phyloP scores from a whole-genome alignment of 2,113 vertebrate genomes.

The Peromyscus polionotus region DNA sequence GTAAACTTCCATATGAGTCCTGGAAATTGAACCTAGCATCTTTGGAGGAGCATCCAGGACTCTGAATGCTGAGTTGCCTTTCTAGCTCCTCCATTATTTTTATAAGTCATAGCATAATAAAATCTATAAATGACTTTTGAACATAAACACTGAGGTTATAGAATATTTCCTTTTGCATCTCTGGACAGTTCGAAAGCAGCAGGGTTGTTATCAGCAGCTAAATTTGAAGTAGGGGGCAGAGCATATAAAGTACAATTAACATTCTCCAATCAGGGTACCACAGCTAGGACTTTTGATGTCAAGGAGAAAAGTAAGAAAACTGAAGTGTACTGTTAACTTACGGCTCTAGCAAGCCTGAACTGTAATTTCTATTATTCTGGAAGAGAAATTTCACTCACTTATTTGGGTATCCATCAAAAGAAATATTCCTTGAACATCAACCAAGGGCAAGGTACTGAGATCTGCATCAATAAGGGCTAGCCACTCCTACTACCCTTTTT shows the following conservation, averaged over 20 bases:
- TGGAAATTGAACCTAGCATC: neutral
- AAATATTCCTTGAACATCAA: neutral
- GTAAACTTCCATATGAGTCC: neutral
- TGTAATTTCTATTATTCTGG: slow-evolving; percentile 6
- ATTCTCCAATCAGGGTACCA: neutral
- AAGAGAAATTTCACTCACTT: neutral
- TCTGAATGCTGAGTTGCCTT: neutral
- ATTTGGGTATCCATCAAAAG: slow-evolving; percentile 27
- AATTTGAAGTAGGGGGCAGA: neutral
- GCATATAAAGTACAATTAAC: slow-evolving; percentile 8
- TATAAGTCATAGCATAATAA: neutral
- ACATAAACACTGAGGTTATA: neutral
- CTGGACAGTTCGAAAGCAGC: neutral
- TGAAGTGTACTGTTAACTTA: slow-evolving; percentile 34
- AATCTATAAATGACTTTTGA: neutral
- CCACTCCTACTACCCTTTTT: neutral
- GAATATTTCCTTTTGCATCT: neutral
- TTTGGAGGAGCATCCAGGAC: neutral
- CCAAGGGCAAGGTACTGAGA: neutral
- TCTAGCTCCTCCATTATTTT: neutral
- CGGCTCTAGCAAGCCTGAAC: neutral
- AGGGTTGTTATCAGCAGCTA: slow-evolving; percentile 13
- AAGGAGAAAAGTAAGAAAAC: slow-evolving; percentile 52
- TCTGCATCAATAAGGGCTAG: neutral
- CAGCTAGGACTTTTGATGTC: neutral